Evolutionary conservation across 2,888 invertebrate genomes (phyloP), one percentile per base, ranked within the genome.

Genomic region (Chironomus tentans): DNA sequence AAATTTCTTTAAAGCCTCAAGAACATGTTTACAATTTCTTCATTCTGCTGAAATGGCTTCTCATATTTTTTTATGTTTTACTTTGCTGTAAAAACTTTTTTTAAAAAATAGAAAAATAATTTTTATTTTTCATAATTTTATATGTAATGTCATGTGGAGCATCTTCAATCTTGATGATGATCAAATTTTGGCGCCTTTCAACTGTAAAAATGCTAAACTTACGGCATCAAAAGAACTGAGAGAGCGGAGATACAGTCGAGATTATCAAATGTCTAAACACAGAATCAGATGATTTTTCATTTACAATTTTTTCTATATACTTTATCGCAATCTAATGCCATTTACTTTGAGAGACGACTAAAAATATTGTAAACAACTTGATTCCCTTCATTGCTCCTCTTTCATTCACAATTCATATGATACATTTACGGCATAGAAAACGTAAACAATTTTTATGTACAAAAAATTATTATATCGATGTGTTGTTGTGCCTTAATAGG

Each of bases 11-110:
- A 56, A 18, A 47, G n/a, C 62, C n/a, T 73, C 46, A 46, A 56
- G 71, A 71, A 71, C 56, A 22, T 50, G 48, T 62, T 73, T 24
- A 24, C 65, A 65, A 65, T 24, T 65, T 65, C 65, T 24, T 65
- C 65, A 65, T 65, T 65, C 22, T 65, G 65, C 65, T 65, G 24
- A 65, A 24, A 22, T 65, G 21, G 65, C 65, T 65, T 65, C 24
- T 38, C 38, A 38, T 38, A 38, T 38, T 38, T 38, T 38, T 38
- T 38, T 38, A 38, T 38, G 38, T 38, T 38, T 38, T 38, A 38
- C 38, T 38, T 38, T 38, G 10, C 38, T 38, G 10, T 10, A 38
- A 38, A 38, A 38, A 38, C 38, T 38, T 38, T 38, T 38, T 38
- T 38, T 2, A 10, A 38, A 38, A 38, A 38, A 38, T 38, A 38